These are phyloP conservation scores for Pseudomyrmex pallidus DNA, from an alignment of 1,140 invertebrate genomes.

Conservation along the genomic window DNA sequence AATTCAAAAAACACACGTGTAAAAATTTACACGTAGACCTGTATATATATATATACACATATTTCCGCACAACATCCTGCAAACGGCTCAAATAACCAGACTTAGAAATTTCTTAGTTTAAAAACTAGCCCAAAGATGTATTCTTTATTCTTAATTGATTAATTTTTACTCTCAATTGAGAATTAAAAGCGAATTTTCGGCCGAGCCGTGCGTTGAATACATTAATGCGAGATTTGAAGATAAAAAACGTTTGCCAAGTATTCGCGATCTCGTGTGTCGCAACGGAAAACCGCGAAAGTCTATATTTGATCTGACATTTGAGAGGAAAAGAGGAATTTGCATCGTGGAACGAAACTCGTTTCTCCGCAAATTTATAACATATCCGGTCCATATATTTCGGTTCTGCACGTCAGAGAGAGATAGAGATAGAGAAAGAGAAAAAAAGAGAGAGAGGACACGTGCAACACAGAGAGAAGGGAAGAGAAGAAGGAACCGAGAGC, in stretches of 20 bases:
- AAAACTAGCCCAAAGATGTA: too few species aligned
- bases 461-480: not conserved
- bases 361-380: slow-evolving; percentile 12
- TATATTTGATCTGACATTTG: too few species aligned
- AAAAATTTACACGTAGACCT: too few species aligned
- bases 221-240: not conserved
- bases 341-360: slow-evolving; percentile 16
- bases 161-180: not conserved
- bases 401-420: not conserved
- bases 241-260: not conserved
- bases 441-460: slow-evolving; percentile 38
- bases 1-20: too few species aligned
- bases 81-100: too few species aligned
- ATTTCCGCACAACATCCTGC: too few species aligned
- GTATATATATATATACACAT: too few species aligned
- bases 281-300: not conserved
- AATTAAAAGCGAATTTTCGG: not conserved
- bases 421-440: not conserved
- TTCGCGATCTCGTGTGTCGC: not conserved
- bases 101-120: too few species aligned
- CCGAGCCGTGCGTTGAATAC: not conserved
- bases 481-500: slow-evolving; percentile 56
- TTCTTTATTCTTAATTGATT: too few species aligned
- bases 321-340: not conserved
- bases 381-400: not conserved